phyloP scores from a whole-genome alignment of 2,888 invertebrate genomes.

The Oxytorus armatus region DNA sequence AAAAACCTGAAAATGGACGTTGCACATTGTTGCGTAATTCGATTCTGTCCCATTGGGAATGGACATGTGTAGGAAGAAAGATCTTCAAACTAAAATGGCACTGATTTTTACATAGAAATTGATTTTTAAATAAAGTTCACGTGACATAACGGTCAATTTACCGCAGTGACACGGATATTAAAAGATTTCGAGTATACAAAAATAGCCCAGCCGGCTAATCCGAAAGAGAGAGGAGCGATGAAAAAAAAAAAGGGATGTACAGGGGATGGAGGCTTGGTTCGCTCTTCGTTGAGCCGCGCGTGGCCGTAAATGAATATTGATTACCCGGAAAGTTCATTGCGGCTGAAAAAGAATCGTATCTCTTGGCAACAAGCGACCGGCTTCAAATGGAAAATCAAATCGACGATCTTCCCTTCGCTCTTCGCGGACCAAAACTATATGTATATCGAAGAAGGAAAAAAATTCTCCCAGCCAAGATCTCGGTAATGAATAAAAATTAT shows the following conservation, averaged over 20 bases:
- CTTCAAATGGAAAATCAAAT: conserved; percentile 82
- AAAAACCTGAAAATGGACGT: no score
- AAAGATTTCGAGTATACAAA: conserved; percentile 38
- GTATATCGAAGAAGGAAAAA: conserved; percentile 16
- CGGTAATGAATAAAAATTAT: conserved; percentile 84
- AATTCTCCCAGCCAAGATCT: conserved; percentile 68
- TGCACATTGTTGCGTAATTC: no score
- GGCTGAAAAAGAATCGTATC: conserved; percentile 82
- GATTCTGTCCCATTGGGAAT: no score
- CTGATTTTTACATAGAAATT: neutral
- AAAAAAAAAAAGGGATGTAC: conserved; percentile 13
- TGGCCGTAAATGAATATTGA: conserved; percentile 82
- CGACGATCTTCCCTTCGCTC: conserved; percentile 70
- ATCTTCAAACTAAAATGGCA: no score
- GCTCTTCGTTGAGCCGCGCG: conserved; percentile 68
- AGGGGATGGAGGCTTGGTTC: conserved; percentile 43
- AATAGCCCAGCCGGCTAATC: conserved; percentile 74
- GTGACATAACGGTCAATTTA: neutral
- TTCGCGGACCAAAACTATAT: conserved; percentile 37
- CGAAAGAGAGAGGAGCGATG: conserved; percentile 48
- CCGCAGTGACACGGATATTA: neutral
- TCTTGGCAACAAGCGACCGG: conserved; percentile 82
- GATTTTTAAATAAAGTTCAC: neutral
- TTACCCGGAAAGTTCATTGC: conserved; percentile 74
- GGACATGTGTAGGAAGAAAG: no score